Percentiles rank a stretch among this genome's conserved stretches.
Evolutionary conservation across 2,888 invertebrate species (phyloP).

Genomic region (Ennomos erosarius): DNA sequence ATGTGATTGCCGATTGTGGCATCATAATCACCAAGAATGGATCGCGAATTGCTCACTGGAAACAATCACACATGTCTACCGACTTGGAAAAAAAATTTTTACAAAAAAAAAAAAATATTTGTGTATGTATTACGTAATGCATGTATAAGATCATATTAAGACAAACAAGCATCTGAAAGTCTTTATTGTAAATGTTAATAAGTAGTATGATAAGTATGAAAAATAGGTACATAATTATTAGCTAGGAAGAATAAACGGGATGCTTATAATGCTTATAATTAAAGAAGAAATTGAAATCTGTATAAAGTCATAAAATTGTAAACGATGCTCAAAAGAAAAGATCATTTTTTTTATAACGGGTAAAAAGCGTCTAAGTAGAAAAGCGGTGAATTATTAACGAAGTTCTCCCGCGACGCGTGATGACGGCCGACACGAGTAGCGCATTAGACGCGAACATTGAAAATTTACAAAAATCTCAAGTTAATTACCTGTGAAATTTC

Average conservation of each 20-base stretch:
- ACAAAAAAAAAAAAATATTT: too few relatives aligned
- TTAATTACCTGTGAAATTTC: conserved; percentile 66
- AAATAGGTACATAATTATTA: too few relatives aligned
- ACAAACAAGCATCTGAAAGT: too few relatives aligned
- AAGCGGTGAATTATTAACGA: conserved; percentile 82
- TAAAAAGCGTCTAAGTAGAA: conserved; percentile 70
- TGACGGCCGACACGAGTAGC: conserved; percentile 84
- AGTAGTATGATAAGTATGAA: too few relatives aligned
- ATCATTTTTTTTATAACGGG: conserved; percentile 61
- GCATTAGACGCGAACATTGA: conserved; percentile 77
- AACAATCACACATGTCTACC: conserved; percentile 10
- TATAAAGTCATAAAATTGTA: not conserved
- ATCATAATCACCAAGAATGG: conserved; percentile 65
- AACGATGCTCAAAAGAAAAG: conserved; percentile 40
- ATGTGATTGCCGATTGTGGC: conserved; percentile 81
- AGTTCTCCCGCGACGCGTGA: conserved; percentile 82
- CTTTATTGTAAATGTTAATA: too few relatives aligned
- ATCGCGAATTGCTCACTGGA: conserved; percentile 33
- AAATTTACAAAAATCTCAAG: conserved; percentile 66
- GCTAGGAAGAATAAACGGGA: too few relatives aligned
- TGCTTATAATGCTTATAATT: too few relatives aligned
- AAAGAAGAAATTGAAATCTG: not conserved
- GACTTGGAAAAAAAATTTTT: not conserved
- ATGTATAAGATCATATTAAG: too few relatives aligned
- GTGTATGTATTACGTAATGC: not conserved